These are phyloP conservation scores for Calliopsis andreniformis DNA, from an alignment of 1,140 invertebrate species.

Conservation along the genomic window DNA sequence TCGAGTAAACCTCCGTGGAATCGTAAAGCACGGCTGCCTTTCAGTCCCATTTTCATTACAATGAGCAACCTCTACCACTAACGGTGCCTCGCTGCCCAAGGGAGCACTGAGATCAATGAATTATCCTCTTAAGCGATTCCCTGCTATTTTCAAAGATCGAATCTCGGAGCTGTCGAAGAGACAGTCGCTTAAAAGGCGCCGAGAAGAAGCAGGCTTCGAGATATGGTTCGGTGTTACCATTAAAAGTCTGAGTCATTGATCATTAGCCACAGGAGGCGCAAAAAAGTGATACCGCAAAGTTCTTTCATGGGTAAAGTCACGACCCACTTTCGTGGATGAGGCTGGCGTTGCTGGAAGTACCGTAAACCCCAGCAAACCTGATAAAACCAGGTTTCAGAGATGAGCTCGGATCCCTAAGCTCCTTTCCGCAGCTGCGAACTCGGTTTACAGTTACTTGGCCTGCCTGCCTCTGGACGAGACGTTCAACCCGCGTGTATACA, in stretches of 20 bases:
- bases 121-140: not conserved
- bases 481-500: slow-evolving; percentile 31
- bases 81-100: not conserved
- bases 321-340: slow-evolving; percentile 46
- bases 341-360: slow-evolving; percentile 44
- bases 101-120: not conserved
- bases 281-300: not conserved
- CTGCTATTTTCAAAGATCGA: too few relatives aligned
- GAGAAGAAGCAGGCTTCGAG: not conserved
- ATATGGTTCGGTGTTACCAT: not conserved
- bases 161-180: not conserved
- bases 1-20: not conserved
- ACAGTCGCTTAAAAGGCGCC: not conserved
- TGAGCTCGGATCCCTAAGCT: slow-evolving; percentile 33
- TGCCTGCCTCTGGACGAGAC: slow-evolving; percentile 44
- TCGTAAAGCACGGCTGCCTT: slow-evolving; percentile 21
- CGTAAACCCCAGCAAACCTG: slow-evolving; percentile 61
- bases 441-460: slow-evolving; percentile 66
- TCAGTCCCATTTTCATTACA: not conserved
- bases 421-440: slow-evolving; percentile 37
- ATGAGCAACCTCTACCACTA: not conserved
- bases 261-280: too few relatives aligned
- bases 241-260: not conserved
- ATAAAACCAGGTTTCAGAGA: slow-evolving; percentile 63
- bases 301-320: not conserved